A percentile compares a stretch with the other conserved stretches of the same genome.
phyloP scores from a whole-genome alignment of 1,140 invertebrate species.

The Gonatopus flavifemur region DNA sequence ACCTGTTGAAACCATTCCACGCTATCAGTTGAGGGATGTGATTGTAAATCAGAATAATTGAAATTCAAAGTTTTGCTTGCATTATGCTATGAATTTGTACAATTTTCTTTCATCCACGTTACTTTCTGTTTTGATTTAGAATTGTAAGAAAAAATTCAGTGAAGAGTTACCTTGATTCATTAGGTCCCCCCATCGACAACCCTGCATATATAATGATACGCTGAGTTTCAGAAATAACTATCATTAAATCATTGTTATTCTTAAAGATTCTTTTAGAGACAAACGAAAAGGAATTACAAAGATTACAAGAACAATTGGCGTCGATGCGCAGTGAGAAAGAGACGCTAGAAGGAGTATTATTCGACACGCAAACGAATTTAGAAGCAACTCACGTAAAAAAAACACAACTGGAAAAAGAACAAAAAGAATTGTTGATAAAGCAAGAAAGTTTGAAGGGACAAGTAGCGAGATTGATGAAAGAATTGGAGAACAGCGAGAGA shows the following conservation, averaged over 20 bases:
- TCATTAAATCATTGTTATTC: slow-evolving; percentile 17
- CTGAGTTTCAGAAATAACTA: slow-evolving; percentile 2
- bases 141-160: no score
- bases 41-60: no score
- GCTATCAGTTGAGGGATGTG: no score
- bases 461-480: slow-evolving; percentile 68
- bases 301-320: slow-evolving; percentile 73
- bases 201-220: background rate
- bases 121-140: no score
- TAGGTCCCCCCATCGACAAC: no score
- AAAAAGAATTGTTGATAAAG: slow-evolving; percentile 73
- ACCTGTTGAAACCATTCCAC: no score
- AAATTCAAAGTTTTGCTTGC: no score
- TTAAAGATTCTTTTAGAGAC: slow-evolving; percentile 70
- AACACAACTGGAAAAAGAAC: slow-evolving; percentile 72
- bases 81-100: no score
- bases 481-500: slow-evolving; percentile 75
- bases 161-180: no score
- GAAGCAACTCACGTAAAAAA: slow-evolving; percentile 73
- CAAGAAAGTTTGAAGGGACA: slow-evolving; percentile 75
- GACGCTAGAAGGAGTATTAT: slow-evolving; percentile 76
- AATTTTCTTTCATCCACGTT: no score
- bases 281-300: slow-evolving; percentile 77
- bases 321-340: slow-evolving; percentile 78
- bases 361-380: slow-evolving; percentile 77